These are phyloP conservation scores for Salmo trutta DNA, from an alignment of 2,797 vertebrate genomes.

Conservation along the genomic window DNA sequence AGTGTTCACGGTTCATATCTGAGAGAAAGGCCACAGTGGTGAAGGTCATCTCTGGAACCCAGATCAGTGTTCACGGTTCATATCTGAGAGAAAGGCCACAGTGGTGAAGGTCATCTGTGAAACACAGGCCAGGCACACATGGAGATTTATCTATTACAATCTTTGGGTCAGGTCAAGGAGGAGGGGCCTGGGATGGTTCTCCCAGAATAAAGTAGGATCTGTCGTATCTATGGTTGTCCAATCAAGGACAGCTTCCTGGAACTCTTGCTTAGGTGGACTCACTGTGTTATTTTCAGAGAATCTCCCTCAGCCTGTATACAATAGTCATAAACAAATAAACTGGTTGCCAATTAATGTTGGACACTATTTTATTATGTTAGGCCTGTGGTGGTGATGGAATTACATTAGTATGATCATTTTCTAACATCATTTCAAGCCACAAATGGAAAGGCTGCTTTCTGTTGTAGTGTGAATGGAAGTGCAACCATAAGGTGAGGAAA, in stretches of 20 bases:
- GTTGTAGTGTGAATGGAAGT: no score
- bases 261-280: not conserved
- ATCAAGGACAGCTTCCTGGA: not conserved
- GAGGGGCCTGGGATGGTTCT: not conserved
- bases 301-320: not conserved
- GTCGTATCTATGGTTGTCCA: not conserved
- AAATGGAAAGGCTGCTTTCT: no score
- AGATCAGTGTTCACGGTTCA: constrained; percentile 23
- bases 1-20: constrained; percentile 18
- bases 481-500: not conserved
- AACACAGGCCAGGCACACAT: constrained; percentile 4
- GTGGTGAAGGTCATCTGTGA: constrained; percentile 24
- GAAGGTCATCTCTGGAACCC: not conserved
- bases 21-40: constrained; percentile 15
- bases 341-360: no score
- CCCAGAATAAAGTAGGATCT: not conserved
- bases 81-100: constrained; percentile 26
- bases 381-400: no score
- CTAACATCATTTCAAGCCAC: no score
- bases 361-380: no score
- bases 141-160: not conserved
- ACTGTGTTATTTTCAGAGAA: not conserved
- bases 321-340: not conserved
- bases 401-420: no score
- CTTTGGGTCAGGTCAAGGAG: not conserved